Conservation (phyloP, 2,888 invertebrate genomes). For the Lasioglossum figueresi region DNA sequence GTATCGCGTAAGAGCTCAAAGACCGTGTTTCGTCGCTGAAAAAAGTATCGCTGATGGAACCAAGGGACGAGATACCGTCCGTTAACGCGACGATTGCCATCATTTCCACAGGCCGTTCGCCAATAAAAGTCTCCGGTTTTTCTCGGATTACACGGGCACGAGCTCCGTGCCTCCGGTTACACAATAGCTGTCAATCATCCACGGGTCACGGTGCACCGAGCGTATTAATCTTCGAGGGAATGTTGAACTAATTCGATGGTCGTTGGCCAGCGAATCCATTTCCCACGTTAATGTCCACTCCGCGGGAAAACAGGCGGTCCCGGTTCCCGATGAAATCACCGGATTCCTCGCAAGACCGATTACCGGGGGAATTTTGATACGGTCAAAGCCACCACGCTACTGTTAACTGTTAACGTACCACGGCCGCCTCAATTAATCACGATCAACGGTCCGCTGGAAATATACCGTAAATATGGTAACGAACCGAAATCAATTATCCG, state of each 20-base stretch:
- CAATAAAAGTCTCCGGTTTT: not conserved
- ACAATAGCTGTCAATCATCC: not conserved
- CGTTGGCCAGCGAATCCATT: not conserved
- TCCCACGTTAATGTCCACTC: conserved; percentile 20
- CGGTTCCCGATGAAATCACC: not conserved
- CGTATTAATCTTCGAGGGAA: conserved; percentile 11
- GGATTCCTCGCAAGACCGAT: conserved; percentile 20
- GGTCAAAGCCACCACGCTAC: conserved; percentile 21
- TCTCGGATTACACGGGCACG: not conserved
- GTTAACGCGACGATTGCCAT: not conserved
- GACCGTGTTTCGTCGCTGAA: no score
- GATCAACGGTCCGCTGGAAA: conserved; percentile 19
- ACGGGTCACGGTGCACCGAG: not conserved
- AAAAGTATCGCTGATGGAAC: not conserved
- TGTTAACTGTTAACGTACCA: conserved; percentile 32
- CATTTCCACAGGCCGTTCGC: not conserved
- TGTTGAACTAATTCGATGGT: conserved; percentile 1
- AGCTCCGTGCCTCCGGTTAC: not conserved
- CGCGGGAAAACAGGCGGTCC: conserved; percentile 13
- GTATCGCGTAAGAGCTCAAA: not conserved
- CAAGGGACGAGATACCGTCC: not conserved
- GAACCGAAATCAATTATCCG: conserved; percentile 45
- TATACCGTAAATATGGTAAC: conserved; percentile 29
- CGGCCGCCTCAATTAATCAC: conserved; percentile 31
- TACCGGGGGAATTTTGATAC: conserved; percentile 23